phyloP scores from a whole-genome alignment of 2,888 invertebrate species.

The Epistrophella euchroma region DNA sequence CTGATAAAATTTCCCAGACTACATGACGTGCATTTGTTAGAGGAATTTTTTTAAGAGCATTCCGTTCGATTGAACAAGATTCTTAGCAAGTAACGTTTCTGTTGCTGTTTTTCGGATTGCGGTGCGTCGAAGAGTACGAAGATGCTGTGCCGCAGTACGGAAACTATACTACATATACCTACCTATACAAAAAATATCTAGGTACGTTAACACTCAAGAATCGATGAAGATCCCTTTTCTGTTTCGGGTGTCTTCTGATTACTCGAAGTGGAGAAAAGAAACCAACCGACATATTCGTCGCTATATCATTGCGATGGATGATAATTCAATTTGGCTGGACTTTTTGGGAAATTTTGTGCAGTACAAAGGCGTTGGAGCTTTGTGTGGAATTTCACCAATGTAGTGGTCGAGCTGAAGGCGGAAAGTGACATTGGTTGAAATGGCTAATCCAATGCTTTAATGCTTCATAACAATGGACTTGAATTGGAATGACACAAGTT shows the following conservation, averaged over 20 bases:
- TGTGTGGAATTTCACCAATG: conserved; percentile 41
- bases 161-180: conserved; percentile 8
- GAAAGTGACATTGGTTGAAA: conserved; percentile 63
- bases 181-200: not conserved
- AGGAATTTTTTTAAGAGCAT: conserved; percentile 73
- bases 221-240: conserved; percentile 44
- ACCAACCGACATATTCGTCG: conserved; percentile 40
- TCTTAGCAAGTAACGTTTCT: conserved; percentile 66
- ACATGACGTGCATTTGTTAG: conserved; percentile 76
- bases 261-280: conserved; percentile 16
- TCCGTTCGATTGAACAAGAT: conserved; percentile 74
- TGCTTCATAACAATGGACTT: conserved; percentile 63
- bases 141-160: conserved; percentile 61
- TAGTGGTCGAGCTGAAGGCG: conserved; percentile 7
- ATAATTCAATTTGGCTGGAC: conserved; percentile 78
- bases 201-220: conserved; percentile 41
- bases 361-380: conserved; percentile 25
- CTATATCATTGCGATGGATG: conserved; percentile 76
- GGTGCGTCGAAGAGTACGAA: conserved; percentile 15
- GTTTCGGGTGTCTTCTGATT: conserved; percentile 27
- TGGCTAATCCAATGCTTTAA: conserved; percentile 62
- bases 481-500: conserved; percentile 37
- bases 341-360: conserved; percentile 62
- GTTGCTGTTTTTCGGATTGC: conserved; percentile 55
- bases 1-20: conserved; percentile 75